These are phyloP conservation scores for Percopsis omiscomaycus DNA, from an alignment of 2,797 vertebrate species.

Conservation along the genomic window DNA sequence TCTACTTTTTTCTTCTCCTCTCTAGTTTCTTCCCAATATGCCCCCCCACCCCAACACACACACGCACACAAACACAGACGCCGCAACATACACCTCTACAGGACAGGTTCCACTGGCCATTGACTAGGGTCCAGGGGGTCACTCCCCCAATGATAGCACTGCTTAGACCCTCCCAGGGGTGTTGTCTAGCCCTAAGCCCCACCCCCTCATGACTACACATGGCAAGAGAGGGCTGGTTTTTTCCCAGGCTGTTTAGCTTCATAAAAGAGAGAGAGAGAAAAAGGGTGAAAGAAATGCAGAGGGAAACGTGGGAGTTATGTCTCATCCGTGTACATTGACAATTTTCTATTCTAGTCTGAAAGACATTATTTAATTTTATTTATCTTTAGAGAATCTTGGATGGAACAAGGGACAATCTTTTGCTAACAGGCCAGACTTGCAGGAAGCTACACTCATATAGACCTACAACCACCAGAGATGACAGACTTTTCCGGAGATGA, in stretches of 20 bases:
- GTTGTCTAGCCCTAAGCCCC: slow-evolving; percentile 65
- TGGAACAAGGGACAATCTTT: no score
- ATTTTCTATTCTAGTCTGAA: no score
- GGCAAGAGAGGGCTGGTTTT: slow-evolving; percentile 85
- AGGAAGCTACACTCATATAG: no score
- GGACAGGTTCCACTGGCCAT: slow-evolving; percentile 83
- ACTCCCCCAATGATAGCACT: slow-evolving; percentile 73
- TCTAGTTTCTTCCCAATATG: slow-evolving; percentile 4
- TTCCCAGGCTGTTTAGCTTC: slow-evolving; percentile 57
- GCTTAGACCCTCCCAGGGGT: slow-evolving; percentile 55
- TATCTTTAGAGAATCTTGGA: no score
- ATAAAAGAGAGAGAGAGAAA: slow-evolving; percentile 50
- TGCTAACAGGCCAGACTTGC: no score
- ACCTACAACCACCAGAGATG: no score
- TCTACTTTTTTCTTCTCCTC: background rate
- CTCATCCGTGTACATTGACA: slow-evolving; percentile 18
- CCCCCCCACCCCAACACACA: background rate
- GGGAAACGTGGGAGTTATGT: background rate
- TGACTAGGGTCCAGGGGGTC: slow-evolving; percentile 73
- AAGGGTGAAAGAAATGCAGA: slow-evolving; percentile 19
- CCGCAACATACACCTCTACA: no score
- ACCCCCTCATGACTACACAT: slow-evolving; percentile 87
- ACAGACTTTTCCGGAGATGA: no score
- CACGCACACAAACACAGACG: background rate
- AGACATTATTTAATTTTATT: no score